Conservation (phyloP, 64 coral and sea anemone genomes). For the Dendronephthya gigantea region DNA sequence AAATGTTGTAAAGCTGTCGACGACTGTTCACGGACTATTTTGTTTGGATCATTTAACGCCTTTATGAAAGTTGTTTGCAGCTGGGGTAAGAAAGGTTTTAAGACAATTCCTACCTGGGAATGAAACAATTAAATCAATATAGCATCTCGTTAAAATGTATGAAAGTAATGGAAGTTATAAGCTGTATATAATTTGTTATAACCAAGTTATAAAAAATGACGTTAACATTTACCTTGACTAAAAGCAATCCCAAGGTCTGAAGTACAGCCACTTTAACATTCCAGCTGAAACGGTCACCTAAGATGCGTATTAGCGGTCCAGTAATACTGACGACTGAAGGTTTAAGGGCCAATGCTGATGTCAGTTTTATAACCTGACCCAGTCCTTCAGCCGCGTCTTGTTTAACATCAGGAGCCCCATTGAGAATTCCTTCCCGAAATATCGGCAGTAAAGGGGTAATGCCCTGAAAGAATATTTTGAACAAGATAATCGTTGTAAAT, state of each 20-base stretch:
- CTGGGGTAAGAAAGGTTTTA: slow-evolving; percentile 92
- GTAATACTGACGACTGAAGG: slow-evolving; percentile 96
- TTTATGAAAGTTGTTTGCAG: slow-evolving; percentile 96
- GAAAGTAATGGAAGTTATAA: too few species aligned
- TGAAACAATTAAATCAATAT: too few species aligned
- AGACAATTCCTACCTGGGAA: slow-evolving; percentile 73
- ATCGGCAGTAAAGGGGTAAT: slow-evolving; percentile 84
- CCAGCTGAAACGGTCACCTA: slow-evolving; percentile 92
- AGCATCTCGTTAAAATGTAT: too few species aligned
- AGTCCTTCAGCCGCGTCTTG: slow-evolving; percentile 86
- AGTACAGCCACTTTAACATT: slow-evolving; percentile 98
- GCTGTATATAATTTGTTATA: too few species aligned
- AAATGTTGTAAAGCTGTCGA: slow-evolving; percentile 62
- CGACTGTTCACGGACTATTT: slow-evolving; percentile 56
- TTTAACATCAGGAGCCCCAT: slow-evolving; percentile 85
- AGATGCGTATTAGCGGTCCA: slow-evolving; percentile 91
- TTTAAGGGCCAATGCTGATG: slow-evolving; percentile 67
- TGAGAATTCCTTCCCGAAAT: slow-evolving; percentile 89
- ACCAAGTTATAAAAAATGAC: too few species aligned
- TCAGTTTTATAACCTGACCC: slow-evolving; percentile 85
- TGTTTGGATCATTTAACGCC: slow-evolving; percentile 80
- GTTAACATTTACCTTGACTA: slow-evolving; percentile 60
- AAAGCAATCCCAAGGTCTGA: slow-evolving; percentile 59
- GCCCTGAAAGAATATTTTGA: too few species aligned
- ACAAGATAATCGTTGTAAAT: too few species aligned